A percentile compares a stretch with the other conserved stretches of the same genome.
Conservation (phyloP, 2,888 invertebrate genomes). For the Epicampocera succincta region DNA sequence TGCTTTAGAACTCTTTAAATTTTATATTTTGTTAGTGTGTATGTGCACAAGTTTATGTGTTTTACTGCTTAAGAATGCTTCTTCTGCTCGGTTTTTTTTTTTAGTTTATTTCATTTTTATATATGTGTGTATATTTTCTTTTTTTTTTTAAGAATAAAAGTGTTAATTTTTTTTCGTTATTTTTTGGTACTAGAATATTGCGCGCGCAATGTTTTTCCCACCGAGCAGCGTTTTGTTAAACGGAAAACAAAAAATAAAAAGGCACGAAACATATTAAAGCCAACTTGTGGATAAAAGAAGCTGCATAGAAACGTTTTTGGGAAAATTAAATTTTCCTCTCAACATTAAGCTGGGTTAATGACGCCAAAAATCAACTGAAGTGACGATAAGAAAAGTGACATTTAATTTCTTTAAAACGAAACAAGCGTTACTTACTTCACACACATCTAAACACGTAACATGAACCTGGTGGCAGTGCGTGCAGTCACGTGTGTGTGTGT, state of each 20-base stretch:
- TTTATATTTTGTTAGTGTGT: slow-evolving; percentile 2
- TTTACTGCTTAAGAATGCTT: background rate
- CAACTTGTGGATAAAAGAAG: background rate
- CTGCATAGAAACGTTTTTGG: background rate
- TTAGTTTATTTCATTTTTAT: slow-evolving; percentile 1
- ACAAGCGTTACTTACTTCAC: too few relatives aligned
- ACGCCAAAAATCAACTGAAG: background rate
- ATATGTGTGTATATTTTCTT: slow-evolving; percentile 3
- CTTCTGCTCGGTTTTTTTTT: slow-evolving; percentile 18
- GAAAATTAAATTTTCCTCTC: slow-evolving; percentile 10
- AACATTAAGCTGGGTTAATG: slow-evolving; percentile 3
- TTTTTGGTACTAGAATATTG: slow-evolving; percentile 51
- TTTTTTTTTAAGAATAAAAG: slow-evolving; percentile 23
- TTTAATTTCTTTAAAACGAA: too few relatives aligned
- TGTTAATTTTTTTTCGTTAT: slow-evolving; percentile 26
- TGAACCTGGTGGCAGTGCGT: too few relatives aligned
- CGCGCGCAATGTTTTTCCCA: slow-evolving; percentile 64
- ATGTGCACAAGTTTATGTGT: background rate
- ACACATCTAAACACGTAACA: too few relatives aligned
- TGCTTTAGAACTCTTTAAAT: slow-evolving; percentile 24
- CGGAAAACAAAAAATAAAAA: slow-evolving; percentile 1
- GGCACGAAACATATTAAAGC: slow-evolving; percentile 21
- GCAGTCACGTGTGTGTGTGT: too few relatives aligned
- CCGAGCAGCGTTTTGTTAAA: slow-evolving; percentile 16
- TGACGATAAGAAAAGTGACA: too few relatives aligned